These are phyloP conservation scores for Mesocentrotus franciscanus DNA, from an alignment of 53 echinoderm and acorn worm genomes.

Conservation along the genomic window DNA sequence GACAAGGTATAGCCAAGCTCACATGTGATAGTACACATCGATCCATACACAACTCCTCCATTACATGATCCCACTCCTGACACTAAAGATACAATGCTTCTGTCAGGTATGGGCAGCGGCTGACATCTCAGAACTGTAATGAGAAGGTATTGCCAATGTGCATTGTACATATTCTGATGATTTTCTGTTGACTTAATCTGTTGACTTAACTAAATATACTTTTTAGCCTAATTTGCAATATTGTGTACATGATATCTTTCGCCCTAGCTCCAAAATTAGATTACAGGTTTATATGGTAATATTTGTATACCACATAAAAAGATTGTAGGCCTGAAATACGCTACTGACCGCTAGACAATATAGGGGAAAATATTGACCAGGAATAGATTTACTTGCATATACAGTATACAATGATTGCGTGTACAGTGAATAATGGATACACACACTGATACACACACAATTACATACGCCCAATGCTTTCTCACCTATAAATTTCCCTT, in stretches of 20 bases:
- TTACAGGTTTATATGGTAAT: too few relatives aligned
- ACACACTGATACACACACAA: too few relatives aligned
- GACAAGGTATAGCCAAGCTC: constrained; percentile 14
- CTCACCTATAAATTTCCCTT: too few relatives aligned
- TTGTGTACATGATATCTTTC: background rate
- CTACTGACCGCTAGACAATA: too few relatives aligned
- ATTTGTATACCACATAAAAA: too few relatives aligned
- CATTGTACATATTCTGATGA: background rate
- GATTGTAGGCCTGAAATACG: too few relatives aligned
- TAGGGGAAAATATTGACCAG: too few relatives aligned
- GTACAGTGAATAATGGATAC: too few relatives aligned
- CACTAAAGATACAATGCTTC: background rate
- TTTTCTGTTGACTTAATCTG: background rate
- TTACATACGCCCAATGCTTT: too few relatives aligned
- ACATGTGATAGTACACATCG: background rate
- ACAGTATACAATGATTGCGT: too few relatives aligned
- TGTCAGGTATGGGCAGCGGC: background rate
- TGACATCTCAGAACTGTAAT: constrained; percentile 20
- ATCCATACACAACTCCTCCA: background rate
- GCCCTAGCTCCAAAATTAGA: background rate
- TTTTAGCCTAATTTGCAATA: background rate
- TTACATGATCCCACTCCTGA: background rate
- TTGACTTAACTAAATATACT: too few relatives aligned
- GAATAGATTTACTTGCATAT: too few relatives aligned
- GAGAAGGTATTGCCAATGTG: background rate